Evolutionary conservation across 2,888 invertebrate genomes (phyloP).

Genomic region (Latrodectus elegans): DNA sequence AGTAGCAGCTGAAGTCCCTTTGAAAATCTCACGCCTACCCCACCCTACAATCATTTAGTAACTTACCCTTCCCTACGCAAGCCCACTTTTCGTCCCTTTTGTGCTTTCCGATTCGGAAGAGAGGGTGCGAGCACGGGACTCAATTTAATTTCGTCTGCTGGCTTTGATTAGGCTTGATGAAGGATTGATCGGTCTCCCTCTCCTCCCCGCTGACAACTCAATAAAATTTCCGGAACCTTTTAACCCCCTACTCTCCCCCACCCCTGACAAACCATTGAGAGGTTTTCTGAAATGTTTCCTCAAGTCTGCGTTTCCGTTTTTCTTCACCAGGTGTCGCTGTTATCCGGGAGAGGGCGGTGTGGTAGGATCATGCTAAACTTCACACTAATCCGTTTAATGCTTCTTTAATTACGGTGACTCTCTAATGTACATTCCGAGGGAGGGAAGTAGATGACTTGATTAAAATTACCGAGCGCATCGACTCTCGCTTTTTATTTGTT

Average conservation of each 20-base stretch:
- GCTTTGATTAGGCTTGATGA: conserved; percentile 62
- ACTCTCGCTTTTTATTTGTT: conserved; percentile 1
- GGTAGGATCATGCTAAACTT: conserved; percentile 38
- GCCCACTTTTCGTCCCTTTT: conserved; percentile 10
- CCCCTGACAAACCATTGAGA: neutral
- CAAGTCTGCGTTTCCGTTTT: neutral
- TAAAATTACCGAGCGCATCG: conserved; percentile 42
- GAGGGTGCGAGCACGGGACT: conserved; percentile 11
- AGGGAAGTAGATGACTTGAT: conserved; percentile 33
- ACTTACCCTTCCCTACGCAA: neutral
- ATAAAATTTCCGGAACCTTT: conserved; percentile 47
- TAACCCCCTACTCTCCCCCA: conserved; percentile 6
- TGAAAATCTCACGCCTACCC: too few species aligned
- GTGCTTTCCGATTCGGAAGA: conserved; percentile 17
- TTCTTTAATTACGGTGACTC: conserved; percentile 52
- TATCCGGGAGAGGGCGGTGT: neutral
- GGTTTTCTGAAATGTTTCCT: neutral
- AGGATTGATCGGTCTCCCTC: conserved; percentile 38
- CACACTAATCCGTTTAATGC: conserved; percentile 56
- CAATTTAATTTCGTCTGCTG: conserved; percentile 50
- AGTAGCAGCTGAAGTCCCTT: too few species aligned
- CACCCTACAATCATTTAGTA: too few species aligned
- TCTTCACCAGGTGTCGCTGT: conserved; percentile 14
- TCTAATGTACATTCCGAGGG: neutral
- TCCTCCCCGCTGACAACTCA: conserved; percentile 20